Evolutionary conservation across 2,113 vertebrate species (phyloP).

Genomic region (Tupaia tana): DNA sequence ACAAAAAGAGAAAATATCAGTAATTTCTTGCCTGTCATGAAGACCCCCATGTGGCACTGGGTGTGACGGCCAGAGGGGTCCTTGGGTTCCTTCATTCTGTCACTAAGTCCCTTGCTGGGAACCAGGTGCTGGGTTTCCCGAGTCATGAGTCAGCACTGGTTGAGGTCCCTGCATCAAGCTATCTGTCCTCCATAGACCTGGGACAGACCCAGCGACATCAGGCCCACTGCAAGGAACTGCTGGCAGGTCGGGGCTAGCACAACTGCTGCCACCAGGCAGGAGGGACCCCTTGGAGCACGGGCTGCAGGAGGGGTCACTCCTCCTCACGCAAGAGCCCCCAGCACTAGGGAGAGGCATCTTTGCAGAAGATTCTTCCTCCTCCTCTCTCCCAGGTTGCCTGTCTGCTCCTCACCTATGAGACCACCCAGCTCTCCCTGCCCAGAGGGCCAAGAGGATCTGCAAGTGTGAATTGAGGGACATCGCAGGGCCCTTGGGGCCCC

Average conservation of each 20-base stretch:
- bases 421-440: not conserved
- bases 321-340: not conserved
- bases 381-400: not conserved
- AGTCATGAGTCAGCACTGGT: not conserved
- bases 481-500: not conserved
- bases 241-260: not conserved
- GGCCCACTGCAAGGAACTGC: not conserved
- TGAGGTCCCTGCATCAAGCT: not conserved
- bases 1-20: no score
- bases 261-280: not conserved
- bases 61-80: not conserved
- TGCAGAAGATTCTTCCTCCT: not conserved
- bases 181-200: not conserved
- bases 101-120: not conserved
- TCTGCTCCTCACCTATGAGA: not conserved
- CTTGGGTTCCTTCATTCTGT: not conserved
- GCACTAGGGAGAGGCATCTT: not conserved
- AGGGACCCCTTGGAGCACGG: not conserved
- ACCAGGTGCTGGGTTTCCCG: not conserved
- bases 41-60: not conserved
- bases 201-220: fast-evolving
- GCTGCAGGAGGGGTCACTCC: not conserved
- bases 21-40: not conserved
- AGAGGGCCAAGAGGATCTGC: not conserved
- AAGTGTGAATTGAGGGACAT: not conserved